Evolutionary conservation across 92 coral and sea anemone genomes (phyloP), one percentile per base, ranked within the genome.

Genomic region (Plumapathes pennacea): DNA sequence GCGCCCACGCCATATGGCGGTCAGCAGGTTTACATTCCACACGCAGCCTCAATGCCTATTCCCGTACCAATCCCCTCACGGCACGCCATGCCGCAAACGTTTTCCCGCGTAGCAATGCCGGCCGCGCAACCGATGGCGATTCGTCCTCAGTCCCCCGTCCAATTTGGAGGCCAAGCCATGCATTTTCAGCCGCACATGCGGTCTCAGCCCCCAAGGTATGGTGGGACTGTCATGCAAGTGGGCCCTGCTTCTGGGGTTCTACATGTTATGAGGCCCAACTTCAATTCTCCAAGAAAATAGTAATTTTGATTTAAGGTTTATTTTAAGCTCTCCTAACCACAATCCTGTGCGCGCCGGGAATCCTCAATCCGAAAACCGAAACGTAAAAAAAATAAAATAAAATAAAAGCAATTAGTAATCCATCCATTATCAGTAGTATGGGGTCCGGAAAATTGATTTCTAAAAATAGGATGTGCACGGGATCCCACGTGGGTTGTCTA

Each of bases 1-100:
- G 38, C 85, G 97, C 95, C 90, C 85, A 14, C 54, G 54, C 62
- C 85, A 41, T 64, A 71, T 17, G 38, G 84, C 22, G 55, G 72
- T 37, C 76, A 77, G 38, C 97, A 86, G 50, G 66, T 92, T 54
- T 89, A 84, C 47, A 67, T 96, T n/a, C 64, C 97, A 12, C 98
- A 88, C 60, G 78, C 97, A 14, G 89, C 98, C 8, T 92, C 98
- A 37, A 77, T 92, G 89, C 98, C 98, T 6, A 91, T 91, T 44
- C 97, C 97, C 38, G 97, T 92, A 25, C 98, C 98, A 26, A 63
- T 92, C 38, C 72, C 96, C 38, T 57, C 82, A 21, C 96, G 81
- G 52, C 84, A 83, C 32, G 43, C 85, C 21, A 69, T 88, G 54
- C 85, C 78, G 27, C 89, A 86, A 25, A 68, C 89, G 2, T 84